Percentiles rank a stretch among this genome's conserved stretches.
These are phyloP conservation scores for Drosophila truncata DNA, from an alignment of 1,140 invertebrate species.

Conservation along the genomic window DNA sequence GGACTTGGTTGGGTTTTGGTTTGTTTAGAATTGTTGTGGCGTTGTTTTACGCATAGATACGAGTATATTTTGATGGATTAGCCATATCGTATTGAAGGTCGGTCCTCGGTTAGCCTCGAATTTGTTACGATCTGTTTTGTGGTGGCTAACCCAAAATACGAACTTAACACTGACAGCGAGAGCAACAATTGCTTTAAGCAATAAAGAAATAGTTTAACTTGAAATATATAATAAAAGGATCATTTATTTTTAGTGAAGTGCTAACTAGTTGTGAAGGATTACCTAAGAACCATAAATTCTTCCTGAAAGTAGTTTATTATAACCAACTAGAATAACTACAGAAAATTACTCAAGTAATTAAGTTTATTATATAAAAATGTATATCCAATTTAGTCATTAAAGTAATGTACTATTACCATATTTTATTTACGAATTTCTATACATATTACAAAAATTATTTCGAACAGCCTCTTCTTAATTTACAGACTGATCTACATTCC, in stretches of 20 bases:
- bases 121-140: slow-evolving; percentile 65
- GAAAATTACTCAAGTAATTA: background rate
- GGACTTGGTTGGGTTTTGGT: slow-evolving; percentile 55
- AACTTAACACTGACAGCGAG: slow-evolving; percentile 19
- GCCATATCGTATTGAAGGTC: slow-evolving; percentile 57
- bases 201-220: background rate
- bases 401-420: background rate
- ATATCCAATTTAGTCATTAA: too few relatives aligned
- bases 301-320: background rate
- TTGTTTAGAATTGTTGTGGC: slow-evolving; percentile 71
- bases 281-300: background rate
- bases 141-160: slow-evolving; percentile 53
- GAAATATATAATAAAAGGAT: background rate
- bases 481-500: background rate
- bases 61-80: slow-evolving; percentile 71
- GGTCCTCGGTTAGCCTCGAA: slow-evolving; percentile 49
- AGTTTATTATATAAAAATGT: background rate
- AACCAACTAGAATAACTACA: background rate
- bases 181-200: background rate
- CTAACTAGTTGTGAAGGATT: background rate
- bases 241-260: background rate
- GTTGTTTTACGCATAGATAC: slow-evolving; percentile 60
- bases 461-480: background rate
- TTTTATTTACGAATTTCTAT: background rate
- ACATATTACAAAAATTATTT: background rate